Evolutionary conservation across 1,140 invertebrate genomes (phyloP), one percentile per base, ranked within the genome.

Genomic region (Lucilia cuprina): DNA sequence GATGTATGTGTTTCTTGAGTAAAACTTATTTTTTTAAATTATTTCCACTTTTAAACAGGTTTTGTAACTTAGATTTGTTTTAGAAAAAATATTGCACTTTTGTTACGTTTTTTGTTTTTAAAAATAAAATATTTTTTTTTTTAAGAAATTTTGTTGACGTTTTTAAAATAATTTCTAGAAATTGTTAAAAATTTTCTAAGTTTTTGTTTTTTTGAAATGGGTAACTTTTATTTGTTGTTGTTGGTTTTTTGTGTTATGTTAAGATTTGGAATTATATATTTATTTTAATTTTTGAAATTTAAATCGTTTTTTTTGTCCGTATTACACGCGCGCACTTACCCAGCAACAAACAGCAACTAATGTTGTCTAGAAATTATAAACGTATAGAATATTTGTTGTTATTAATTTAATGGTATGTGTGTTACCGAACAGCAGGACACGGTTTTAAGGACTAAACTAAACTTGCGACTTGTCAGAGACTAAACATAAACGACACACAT

Each of bases 331-430:
- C 89, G 87, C 89, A 90, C 89, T 88, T 89, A 87, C 87, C 89
- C 88, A 90, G 89, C 89, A 90, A 89, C 89, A 90, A 90, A 90
- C 89, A 89, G 89, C 88, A 90, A 90, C 89, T 90, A 90, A 90
- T 87, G 89, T 90, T 90, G 89, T 88, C 88, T 90, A 89, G 86
- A 86, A 90, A 90, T 88, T 90, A 88, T 89, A 86, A 47, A 47
- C 77, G 41, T 80, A 49, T 50, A 49, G n/a, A 50, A 49, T 50
- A 13, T 80, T 49, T 49, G n/a, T 21, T 70, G 65, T 70, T 70
- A 7, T 21, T 70, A 21, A 21, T 25, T 21, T 25, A 70, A 3
- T 86, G 86, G 85, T 90, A 88, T 88, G 88, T 88, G 88, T 88
- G 86, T 89, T 86, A 86, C 83, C 83, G 83, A 85, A 85, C 85